These are phyloP conservation scores for Steatocranus sp. DNA, from an alignment of 2,797 vertebrate species.

Conservation along the genomic window DNA sequence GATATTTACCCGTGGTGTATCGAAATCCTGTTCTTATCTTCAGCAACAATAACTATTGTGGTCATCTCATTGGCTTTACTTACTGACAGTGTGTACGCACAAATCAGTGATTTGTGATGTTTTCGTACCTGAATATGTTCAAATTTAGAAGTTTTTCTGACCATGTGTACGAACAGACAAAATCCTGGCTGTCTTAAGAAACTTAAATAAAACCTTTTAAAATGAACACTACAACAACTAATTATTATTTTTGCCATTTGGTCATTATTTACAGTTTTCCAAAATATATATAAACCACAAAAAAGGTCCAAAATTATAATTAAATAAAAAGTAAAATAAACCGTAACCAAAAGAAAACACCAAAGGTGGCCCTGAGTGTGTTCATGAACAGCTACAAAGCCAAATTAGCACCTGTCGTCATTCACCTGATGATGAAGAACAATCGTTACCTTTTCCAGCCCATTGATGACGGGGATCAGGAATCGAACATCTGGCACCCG, in stretches of 20 bases:
- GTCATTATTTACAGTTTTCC: not conserved
- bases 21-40: not conserved
- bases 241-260: not conserved
- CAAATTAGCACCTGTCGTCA: not conserved
- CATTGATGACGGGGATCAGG: slow-evolving; percentile 93
- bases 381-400: not conserved
- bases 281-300: not conserved
- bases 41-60: not conserved
- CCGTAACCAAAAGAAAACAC: not conserved
- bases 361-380: not conserved
- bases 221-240: not conserved
- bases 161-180: accelerated
- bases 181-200: not conserved
- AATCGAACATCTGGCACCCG: slow-evolving; percentile 91
- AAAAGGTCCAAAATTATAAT: not conserved
- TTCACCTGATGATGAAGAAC: not conserved
- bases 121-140: not conserved
- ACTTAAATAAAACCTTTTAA: not conserved
- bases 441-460: slow-evolving; percentile 86
- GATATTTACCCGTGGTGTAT: not conserved
- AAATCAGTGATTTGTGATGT: not conserved
- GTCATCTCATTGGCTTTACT: not conserved
- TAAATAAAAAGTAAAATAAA: not conserved
- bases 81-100: not conserved
- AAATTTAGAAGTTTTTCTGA: not conserved